phyloP scores from a whole-genome alignment of 2,113 vertebrate genomes.

The Nycticebus coucang region DNA sequence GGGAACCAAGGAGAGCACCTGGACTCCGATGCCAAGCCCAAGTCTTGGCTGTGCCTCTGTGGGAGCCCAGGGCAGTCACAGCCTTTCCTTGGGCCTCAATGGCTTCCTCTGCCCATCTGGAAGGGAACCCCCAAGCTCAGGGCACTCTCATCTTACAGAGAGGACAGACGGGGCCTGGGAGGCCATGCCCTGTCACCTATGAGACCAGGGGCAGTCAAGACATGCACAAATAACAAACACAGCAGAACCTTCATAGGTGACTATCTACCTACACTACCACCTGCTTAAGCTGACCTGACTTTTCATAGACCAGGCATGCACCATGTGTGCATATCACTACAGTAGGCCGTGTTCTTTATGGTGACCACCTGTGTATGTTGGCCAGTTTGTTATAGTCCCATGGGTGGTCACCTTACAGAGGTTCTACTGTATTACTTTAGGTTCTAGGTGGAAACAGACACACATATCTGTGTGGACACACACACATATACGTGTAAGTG shows the following conservation, averaged over 20 bases:
- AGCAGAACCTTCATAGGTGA: no score
- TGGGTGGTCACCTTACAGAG: no score
- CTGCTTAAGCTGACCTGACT: no score
- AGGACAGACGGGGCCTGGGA: conserved; percentile 73
- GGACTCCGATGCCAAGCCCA: conserved; percentile 80
- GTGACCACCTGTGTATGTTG: no score
- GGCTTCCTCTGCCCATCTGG: conserved; percentile 35
- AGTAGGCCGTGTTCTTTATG: no score
- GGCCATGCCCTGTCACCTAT: conserved; percentile 25
- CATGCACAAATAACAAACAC: conserved; percentile 27
- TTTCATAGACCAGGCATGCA: no score
- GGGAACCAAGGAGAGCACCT: conserved; percentile 26
- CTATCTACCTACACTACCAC: no score
- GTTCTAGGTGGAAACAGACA: not conserved
- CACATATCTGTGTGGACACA: not conserved
- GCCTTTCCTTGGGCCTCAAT: conserved; percentile 55
- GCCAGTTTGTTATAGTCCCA: no score
- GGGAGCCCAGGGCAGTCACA: conserved; percentile 34
- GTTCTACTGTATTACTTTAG: not conserved
- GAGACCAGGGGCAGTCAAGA: not conserved
- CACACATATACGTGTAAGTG: no score
- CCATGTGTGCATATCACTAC: no score
- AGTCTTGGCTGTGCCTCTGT: conserved; percentile 65
- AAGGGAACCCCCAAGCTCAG: conserved; percentile 54
- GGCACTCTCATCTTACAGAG: not conserved